A percentile compares a stretch with the other conserved stretches of the same genome.
Evolutionary conservation across 2,113 vertebrate species (phyloP).

Genomic region (Grallaria varia): DNA sequence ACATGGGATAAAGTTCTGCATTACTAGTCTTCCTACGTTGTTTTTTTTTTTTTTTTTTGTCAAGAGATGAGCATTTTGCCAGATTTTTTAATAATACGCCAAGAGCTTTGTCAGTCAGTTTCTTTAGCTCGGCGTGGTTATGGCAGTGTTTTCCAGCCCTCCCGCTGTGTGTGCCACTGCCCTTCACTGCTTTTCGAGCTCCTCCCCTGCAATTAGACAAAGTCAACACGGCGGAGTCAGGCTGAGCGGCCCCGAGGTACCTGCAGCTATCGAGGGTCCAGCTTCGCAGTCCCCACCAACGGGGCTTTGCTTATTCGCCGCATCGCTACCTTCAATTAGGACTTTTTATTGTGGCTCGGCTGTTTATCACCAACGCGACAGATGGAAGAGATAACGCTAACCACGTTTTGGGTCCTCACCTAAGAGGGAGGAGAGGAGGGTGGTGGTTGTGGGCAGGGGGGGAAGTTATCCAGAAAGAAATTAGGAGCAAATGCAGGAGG

Average conservation of each 20-base stretch:
- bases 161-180: conserved; percentile 76
- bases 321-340: conserved; percentile 72
- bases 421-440: background rate
- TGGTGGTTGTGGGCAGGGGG: background rate
- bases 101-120: conserved; percentile 74
- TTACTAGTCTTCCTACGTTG: conserved; percentile 72
- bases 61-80: conserved; percentile 75
- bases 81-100: conserved; percentile 75
- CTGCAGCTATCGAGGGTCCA: conserved; percentile 78
- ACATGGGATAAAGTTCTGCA: conserved; percentile 76
- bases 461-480: conserved; percentile 61
- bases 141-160: conserved; percentile 68
- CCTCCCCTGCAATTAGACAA: conserved; percentile 99
- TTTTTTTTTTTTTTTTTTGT: too few species aligned
- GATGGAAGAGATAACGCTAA: conserved; percentile 74
- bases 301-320: conserved; percentile 67
- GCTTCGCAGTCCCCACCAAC: conserved; percentile 55
- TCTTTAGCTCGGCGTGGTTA: conserved; percentile 66
- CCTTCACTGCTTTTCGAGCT: conserved; percentile 74
- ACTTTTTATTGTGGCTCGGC: conserved; percentile 55
- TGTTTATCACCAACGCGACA: conserved; percentile 71
- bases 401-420: conserved; percentile 39
- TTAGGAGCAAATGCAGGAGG: conserved; percentile 57
- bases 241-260: conserved; percentile 80
- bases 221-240: conserved; percentile 88